These are phyloP conservation scores for Phalacrocorax aristotelis DNA, from an alignment of 2,113 vertebrate genomes.

Conservation along the genomic window DNA sequence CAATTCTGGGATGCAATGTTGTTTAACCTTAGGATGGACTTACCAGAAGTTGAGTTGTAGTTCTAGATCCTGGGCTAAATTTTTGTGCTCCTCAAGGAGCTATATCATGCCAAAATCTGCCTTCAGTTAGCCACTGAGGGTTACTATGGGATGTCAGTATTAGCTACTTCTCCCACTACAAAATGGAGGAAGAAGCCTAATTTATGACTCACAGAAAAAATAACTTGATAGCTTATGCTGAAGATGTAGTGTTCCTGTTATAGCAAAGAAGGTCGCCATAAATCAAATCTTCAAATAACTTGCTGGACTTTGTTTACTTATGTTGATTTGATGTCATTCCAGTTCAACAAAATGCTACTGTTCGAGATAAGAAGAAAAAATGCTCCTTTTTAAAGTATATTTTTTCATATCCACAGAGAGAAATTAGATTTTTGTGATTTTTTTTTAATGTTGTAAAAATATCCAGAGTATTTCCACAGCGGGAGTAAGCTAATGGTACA, in stretches of 20 bases:
- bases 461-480: constrained; percentile 72
- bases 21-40: background rate
- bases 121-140: background rate
- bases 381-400: background rate
- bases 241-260: background rate
- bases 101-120: background rate
- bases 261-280: background rate
- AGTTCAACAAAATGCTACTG: constrained; percentile 42
- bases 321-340: background rate
- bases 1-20: background rate
- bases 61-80: background rate
- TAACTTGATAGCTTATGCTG: background rate
- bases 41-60: background rate
- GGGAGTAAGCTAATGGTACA: constrained; percentile 69
- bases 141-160: background rate
- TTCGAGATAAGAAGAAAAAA: constrained; percentile 62
- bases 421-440: constrained; percentile 65
- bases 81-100: background rate
- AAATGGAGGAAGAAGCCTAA: background rate
- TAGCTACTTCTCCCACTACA: background rate
- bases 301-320: background rate
- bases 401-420: constrained; percentile 62
- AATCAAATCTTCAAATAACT: background rate
- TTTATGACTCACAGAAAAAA: background rate
- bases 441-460: constrained; percentile 75